Evolutionary conservation across 2,113 vertebrate genomes (phyloP).

Genomic region (Lanius collurio): DNA sequence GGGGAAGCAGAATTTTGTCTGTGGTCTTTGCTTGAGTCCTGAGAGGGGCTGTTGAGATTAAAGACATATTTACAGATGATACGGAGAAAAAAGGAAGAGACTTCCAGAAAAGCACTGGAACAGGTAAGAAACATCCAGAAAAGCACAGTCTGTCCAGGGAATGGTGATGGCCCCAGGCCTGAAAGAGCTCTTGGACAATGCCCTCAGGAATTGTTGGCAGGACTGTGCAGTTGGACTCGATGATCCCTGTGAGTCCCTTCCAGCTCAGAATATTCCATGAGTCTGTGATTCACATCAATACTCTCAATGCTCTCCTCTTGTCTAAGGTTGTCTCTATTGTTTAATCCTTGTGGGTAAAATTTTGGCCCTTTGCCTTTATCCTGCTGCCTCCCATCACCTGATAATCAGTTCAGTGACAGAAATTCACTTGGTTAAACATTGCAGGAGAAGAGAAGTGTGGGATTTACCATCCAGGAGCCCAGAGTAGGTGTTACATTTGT

Average conservation of each 20-base stretch:
- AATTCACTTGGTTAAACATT: background rate
- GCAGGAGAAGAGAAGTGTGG: background rate
- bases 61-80: background rate
- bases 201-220: background rate
- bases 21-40: background rate
- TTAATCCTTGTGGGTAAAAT: background rate
- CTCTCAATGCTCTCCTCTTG: background rate
- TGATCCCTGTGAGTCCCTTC: background rate
- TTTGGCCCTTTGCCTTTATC: background rate
- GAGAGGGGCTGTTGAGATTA: background rate
- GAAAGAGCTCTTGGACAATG: background rate
- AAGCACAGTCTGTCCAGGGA: background rate
- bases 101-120: background rate
- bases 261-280: background rate
- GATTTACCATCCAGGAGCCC: background rate
- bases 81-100: background rate
- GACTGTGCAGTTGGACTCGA: background rate
- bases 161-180: fast-evolving
- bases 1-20: background rate
- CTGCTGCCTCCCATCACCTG: background rate
- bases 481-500: background rate
- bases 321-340: background rate
- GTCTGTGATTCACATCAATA: background rate
- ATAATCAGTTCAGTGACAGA: background rate
- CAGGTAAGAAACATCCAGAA: background rate